A percentile compares a stretch with the other conserved stretches of the same genome.
Conservation (phyloP, 2,797 vertebrate species). For the Botia almorhae region DNA sequence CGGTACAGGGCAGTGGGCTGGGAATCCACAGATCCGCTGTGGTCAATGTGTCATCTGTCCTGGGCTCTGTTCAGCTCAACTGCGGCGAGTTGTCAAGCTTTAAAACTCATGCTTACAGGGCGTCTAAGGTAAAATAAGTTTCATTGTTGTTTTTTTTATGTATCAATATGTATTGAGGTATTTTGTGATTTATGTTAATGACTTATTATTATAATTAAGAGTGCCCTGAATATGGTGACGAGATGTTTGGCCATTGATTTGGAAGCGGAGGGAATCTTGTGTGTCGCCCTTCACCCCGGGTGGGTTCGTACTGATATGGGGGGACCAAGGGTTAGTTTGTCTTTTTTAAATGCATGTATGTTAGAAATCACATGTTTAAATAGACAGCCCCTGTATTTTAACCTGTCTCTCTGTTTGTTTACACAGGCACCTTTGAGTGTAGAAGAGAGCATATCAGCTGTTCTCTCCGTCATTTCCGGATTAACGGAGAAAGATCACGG, state of each 20-base stretch:
- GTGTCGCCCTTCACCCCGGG: slow-evolving; percentile 74
- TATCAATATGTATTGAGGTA: neutral
- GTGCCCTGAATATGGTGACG: slow-evolving; percentile 77
- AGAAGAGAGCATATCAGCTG: slow-evolving; percentile 64
- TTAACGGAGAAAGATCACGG: slow-evolving; percentile 65
- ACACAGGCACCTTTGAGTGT: slow-evolving; percentile 60
- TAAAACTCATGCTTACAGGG: slow-evolving; percentile 70
- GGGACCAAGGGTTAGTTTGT: slow-evolving; percentile 67
- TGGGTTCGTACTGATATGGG: slow-evolving; percentile 82
- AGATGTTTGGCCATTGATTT: slow-evolving; percentile 74
- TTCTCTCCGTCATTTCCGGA: slow-evolving; percentile 60
- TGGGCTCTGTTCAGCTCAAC: slow-evolving; percentile 70
- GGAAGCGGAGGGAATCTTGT: slow-evolving; percentile 73
- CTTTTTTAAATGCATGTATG: no score
- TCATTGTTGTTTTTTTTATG: neutral
- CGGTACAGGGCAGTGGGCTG: slow-evolving; percentile 63
- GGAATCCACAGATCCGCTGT: slow-evolving; percentile 72
- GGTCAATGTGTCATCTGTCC: slow-evolving; percentile 73
- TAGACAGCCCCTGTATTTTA: neutral
- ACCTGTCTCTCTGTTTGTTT: neutral
- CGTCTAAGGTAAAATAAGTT: slow-evolving; percentile 71
- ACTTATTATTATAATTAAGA: slow-evolving; percentile 36
- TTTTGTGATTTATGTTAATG: neutral
- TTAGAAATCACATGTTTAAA: no score
- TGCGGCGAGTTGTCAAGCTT: slow-evolving; percentile 53